Percentiles rank a stretch among this genome's conserved stretches.
phyloP scores from a whole-genome alignment of 2,888 invertebrate species.

The Dryobotodes eremita region DNA sequence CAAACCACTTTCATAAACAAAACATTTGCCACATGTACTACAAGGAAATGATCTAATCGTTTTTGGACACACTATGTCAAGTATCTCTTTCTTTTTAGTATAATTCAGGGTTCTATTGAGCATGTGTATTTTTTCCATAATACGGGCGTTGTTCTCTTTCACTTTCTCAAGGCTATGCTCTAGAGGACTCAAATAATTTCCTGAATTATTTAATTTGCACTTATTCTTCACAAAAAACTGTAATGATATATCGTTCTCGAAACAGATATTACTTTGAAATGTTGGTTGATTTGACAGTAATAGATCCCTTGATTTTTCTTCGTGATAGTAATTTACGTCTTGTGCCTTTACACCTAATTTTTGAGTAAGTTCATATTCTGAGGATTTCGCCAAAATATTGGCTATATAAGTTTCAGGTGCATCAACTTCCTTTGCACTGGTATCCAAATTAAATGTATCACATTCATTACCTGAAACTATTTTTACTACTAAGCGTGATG shows the following conservation, averaged over 20 bases:
- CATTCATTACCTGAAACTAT: constrained; percentile 79
- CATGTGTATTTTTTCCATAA: constrained; percentile 88
- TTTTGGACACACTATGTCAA: constrained; percentile 81
- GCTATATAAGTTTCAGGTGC: constrained; percentile 60
- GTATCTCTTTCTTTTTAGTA: constrained; percentile 86
- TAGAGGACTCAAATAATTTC: constrained; percentile 75
- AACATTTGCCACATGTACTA: constrained; percentile 86
- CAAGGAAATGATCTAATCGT: constrained; percentile 83
- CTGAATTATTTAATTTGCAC: constrained; percentile 49
- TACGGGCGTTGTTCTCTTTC: constrained; percentile 87
- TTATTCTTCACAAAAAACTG: constrained; percentile 51
- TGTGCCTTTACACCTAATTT: constrained; percentile 39
- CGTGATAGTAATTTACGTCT: constrained; percentile 38
- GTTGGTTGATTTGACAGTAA: constrained; percentile 40
- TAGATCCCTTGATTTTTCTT: constrained; percentile 43
- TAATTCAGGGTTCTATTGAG: constrained; percentile 86
- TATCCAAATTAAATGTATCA: constrained; percentile 81
- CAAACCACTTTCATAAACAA: constrained; percentile 87
- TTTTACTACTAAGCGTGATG: constrained; percentile 85
- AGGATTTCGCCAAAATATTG: constrained; percentile 48
- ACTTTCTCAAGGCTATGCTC: constrained; percentile 87
- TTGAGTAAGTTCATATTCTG: constrained; percentile 42
- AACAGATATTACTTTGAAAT: constrained; percentile 48
- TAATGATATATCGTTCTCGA: constrained; percentile 44
- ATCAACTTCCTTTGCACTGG: constrained; percentile 78